A percentile compares a stretch with the other conserved stretches of the same genome.
Evolutionary conservation across 2,888 invertebrate genomes (phyloP).

Genomic region (Meghimatium bilineatum): DNA sequence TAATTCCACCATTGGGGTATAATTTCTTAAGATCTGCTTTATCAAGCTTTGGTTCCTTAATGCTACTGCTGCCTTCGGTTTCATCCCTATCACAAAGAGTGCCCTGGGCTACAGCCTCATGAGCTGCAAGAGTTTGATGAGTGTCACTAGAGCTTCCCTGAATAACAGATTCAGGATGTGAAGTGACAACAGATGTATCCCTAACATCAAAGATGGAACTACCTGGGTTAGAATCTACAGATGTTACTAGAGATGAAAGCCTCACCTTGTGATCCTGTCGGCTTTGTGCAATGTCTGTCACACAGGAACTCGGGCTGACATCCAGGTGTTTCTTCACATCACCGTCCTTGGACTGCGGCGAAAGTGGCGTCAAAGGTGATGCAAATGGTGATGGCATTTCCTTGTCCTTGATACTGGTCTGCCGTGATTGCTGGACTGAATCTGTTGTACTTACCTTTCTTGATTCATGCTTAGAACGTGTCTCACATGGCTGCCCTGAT

Average conservation of each 20-base stretch:
- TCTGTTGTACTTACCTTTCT: slow-evolving; percentile 39
- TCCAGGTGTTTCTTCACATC: slow-evolving; percentile 40
- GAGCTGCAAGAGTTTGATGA: slow-evolving; percentile 12
- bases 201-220: slow-evolving; percentile 23
- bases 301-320: slow-evolving; percentile 54
- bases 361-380: slow-evolving; percentile 26
- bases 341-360: slow-evolving; percentile 35
- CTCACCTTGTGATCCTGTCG: slow-evolving; percentile 45
- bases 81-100: background rate
- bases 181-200: slow-evolving; percentile 7
- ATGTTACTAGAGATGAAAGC: slow-evolving; percentile 45
- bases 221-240: slow-evolving; percentile 38
- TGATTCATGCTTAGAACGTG: background rate
- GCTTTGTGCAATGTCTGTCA: slow-evolving; percentile 55
- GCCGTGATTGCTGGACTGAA: slow-evolving; percentile 10
- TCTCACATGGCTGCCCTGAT: background rate
- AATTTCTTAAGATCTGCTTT: slow-evolving; percentile 25
- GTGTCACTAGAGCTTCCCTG: background rate
- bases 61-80: background rate
- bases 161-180: background rate
- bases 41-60: slow-evolving; percentile 1
- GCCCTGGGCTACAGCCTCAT: background rate
- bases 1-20: slow-evolving; percentile 31
- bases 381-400: slow-evolving; percentile 8
- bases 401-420: background rate